These are phyloP conservation scores for Beris morrisii DNA, from an alignment of 2,888 invertebrate species.

Conservation along the genomic window DNA sequence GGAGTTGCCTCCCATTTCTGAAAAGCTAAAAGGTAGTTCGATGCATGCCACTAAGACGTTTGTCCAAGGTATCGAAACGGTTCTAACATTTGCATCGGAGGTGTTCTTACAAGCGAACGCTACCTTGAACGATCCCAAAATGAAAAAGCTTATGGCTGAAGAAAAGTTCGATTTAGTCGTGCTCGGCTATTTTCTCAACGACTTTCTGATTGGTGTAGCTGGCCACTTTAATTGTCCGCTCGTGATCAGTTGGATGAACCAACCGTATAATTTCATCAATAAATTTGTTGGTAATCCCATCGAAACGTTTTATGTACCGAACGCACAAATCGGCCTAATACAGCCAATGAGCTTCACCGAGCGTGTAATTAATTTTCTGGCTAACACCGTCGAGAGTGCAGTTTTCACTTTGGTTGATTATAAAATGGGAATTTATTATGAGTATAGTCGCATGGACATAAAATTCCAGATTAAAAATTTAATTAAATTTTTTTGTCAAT, in stretches of 20 bases:
- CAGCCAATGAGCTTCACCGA: conserved; percentile 25
- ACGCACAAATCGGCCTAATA: not conserved
- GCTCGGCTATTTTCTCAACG: conserved; percentile 28
- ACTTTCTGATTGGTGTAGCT: conserved; percentile 35
- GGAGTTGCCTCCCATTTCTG: not conserved
- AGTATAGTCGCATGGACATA: not conserved
- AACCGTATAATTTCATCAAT: not conserved
- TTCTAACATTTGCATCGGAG: no score
- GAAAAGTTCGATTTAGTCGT: conserved; percentile 34
- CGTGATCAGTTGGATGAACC: conserved; percentile 19
- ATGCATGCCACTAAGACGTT: no score
- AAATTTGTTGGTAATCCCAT: conserved; percentile 15
- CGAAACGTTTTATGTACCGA: conserved; percentile 24
- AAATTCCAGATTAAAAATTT: no score
- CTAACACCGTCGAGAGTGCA: not conserved
- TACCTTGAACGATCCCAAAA: conserved; percentile 12
- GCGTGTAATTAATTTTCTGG: conserved; percentile 18
- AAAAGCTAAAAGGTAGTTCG: no score
- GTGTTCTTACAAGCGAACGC: not conserved
- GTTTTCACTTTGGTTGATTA: not conserved
- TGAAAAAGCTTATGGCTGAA: conserved; percentile 27
- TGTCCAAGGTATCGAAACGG: no score
- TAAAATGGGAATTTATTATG: not conserved
- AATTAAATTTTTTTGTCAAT: not conserved
- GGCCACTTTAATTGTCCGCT: conserved; percentile 38